Base-by-base conservation (phyloP, 2,888 invertebrate species). In the Caenorhabditis imperialis region DNA sequence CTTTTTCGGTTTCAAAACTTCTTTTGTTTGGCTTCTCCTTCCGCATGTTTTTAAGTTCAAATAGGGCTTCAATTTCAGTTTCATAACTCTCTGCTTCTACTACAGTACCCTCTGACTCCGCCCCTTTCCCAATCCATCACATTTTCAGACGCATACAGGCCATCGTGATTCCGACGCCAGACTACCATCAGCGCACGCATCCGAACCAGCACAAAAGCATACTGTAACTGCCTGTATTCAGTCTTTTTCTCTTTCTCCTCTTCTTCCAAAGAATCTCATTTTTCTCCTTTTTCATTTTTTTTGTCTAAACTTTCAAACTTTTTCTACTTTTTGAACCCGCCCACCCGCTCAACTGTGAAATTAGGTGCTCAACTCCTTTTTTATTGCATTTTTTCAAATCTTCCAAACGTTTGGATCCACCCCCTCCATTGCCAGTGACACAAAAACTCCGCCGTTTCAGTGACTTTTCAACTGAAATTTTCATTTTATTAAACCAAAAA, bases 101-200 rank as follows among this genome's bases (percentile, higher is more conserved):
- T n/a, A 25, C 16, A 33, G 20, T 25, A 16, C 40, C 14, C 10
- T 57, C 20, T 18, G 16, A 18, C 25, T 20, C 20, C 50, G n/a
- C 20, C 12, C 20, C 8, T 33, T 8, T 22, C 30, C 10, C 23
- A 45, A 71, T 14, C 48, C 7, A 25, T 10, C 12, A 16, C 23
- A 38, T 60, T 71, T 81, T 69, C 75, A 82, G 83, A 75, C 81
- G 83, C 57, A 77, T 84, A 67, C 81, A 80, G 71, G 70, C 81
- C 62, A 72, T 84, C 60, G 77, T 84, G 50, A 85, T 85, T 38
- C 85, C 85, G 30, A 75, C 79, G 35, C 85, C 85, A 27, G 85
- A 85, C 73, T 85, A 85, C 44, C 77, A 67, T 58, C 62, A 62
- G 18, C 67, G 74, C 27, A 61, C 54, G 4, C 60, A 67, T 61